Conservation (phyloP, 2,113 vertebrate genomes). For the Petroica traversi region DNA sequence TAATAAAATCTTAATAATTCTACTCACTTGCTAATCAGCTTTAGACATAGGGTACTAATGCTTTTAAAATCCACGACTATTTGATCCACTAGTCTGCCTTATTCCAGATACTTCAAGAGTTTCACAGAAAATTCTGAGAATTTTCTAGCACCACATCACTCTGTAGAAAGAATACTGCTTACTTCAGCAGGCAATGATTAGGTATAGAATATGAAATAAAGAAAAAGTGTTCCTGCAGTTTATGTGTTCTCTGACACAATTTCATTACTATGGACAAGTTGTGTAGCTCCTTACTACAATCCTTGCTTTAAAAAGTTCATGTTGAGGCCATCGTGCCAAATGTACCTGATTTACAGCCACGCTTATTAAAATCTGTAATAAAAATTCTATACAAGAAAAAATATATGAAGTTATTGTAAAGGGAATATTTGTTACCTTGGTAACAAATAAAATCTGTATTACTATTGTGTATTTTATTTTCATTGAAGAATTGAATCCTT, state of each 20-base stretch:
- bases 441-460: constrained; percentile 58
- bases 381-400: constrained; percentile 42
- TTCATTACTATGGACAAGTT: background rate
- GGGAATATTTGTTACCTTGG: constrained; percentile 55
- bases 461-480: constrained; percentile 55
- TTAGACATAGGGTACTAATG: background rate
- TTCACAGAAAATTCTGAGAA: background rate
- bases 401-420: constrained; percentile 42
- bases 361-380: constrained; percentile 48
- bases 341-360: constrained; percentile 31
- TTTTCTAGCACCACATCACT: background rate
- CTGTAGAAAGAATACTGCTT: background rate
- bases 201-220: background rate
- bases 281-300: background rate
- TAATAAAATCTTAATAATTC: background rate
- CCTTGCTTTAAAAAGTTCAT: constrained; percentile 23
- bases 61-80: background rate
- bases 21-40: background rate
- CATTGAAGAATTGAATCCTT: constrained; percentile 51
- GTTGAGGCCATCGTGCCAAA: constrained; percentile 3
- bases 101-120: background rate
- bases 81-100: background rate
- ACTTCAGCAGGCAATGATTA: background rate
- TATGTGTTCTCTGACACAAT: background rate
- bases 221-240: background rate